These are phyloP conservation scores for Theretra japonica DNA, from an alignment of 2,888 invertebrate species.

Conservation along the genomic window DNA sequence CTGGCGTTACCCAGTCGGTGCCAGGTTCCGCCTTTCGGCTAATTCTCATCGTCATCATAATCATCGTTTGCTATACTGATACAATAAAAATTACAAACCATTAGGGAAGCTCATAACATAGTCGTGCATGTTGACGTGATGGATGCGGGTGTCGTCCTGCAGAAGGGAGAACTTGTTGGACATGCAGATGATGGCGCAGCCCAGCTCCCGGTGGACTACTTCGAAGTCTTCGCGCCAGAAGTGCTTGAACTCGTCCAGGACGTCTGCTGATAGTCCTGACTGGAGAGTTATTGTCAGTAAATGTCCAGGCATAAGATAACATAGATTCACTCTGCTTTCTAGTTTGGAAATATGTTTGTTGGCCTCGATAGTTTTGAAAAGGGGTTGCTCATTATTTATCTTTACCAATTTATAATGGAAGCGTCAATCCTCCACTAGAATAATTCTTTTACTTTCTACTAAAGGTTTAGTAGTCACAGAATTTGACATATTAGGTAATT, in stretches of 20 bases:
- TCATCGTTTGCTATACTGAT: background rate
- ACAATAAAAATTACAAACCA: slow-evolving; percentile 51
- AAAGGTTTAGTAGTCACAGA: too few species aligned
- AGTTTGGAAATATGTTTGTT: background rate
- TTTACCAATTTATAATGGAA: too few species aligned
- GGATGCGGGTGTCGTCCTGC: slow-evolving; percentile 74
- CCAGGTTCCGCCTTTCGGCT: too few species aligned
- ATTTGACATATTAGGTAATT: too few species aligned
- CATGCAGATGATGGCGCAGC: slow-evolving; percentile 81
- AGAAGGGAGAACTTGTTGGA: slow-evolving; percentile 76
- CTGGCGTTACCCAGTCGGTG: too few species aligned
- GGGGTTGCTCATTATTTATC: too few species aligned
- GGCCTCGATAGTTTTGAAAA: too few species aligned
- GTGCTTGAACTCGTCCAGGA: slow-evolving; percentile 76
- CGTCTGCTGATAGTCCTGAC: slow-evolving; percentile 71
- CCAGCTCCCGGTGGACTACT: slow-evolving; percentile 77
- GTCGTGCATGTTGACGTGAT: slow-evolving; percentile 77
- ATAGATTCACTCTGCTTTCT: background rate
- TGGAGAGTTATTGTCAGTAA: slow-evolving; percentile 37
- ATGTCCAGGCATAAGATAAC: background rate
- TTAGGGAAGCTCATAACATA: slow-evolving; percentile 74
- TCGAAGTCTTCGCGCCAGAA: slow-evolving; percentile 80
- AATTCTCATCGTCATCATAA: too few species aligned
- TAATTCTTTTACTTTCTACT: too few species aligned
- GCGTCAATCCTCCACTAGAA: too few species aligned